Conservation (phyloP, 2,888 invertebrate genomes). For the Harpalus rufipes region DNA sequence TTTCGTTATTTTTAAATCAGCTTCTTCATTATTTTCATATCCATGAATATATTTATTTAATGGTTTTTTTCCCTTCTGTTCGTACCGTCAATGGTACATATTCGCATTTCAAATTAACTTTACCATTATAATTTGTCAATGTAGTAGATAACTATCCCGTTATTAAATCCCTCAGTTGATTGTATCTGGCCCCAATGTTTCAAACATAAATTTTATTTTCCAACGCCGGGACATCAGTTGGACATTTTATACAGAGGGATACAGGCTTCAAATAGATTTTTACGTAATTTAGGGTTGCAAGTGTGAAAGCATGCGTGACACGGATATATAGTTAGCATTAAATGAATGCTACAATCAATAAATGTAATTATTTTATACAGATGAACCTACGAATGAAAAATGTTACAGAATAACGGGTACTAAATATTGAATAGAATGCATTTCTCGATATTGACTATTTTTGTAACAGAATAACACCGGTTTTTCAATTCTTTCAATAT, state of each 20-base stretch:
- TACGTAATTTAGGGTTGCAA: conserved; percentile 15
- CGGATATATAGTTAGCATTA: conserved; percentile 15
- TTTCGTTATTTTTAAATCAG: too few relatives aligned
- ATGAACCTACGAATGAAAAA: conserved; percentile 11
- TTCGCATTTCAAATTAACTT: conserved; percentile 28
- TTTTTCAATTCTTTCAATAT: too few relatives aligned
- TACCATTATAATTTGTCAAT: conserved; percentile 28
- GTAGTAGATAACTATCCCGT: conserved; percentile 5
- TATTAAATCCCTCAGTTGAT: conserved; percentile 8
- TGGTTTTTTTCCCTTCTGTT: not conserved
- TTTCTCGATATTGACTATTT: not conserved
- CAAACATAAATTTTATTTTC: conserved; percentile 29
- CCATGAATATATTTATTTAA: not conserved
- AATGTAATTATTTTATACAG: conserved; percentile 23
- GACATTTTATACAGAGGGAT: not conserved
- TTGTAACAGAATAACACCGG: not conserved
- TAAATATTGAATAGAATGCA: not conserved
- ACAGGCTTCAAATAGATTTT: not conserved
- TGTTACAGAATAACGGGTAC: not conserved
- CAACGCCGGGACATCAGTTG: not conserved
- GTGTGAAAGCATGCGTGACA: conserved; percentile 35
- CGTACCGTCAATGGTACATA: not conserved
- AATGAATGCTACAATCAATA: conserved; percentile 26
- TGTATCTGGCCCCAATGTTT: conserved; percentile 11
- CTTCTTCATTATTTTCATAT: too few relatives aligned